These are phyloP conservation scores for Palythoa heliodiscus DNA, from an alignment of 92 coral and sea anemone species.

Conservation along the genomic window DNA sequence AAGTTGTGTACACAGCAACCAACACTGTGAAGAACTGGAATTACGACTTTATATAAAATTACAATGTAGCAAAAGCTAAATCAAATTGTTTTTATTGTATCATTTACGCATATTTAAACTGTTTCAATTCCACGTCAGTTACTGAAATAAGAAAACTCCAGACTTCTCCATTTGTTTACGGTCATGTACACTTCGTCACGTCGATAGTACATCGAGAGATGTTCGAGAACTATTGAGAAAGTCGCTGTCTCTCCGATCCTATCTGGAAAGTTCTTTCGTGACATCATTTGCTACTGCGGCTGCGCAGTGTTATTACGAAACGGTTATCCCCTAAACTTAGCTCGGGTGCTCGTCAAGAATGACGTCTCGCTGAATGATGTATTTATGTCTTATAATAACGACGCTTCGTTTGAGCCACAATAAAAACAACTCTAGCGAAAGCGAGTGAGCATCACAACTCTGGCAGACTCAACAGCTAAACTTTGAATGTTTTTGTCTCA, in stretches of 20 bases:
- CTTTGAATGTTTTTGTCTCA: background rate
- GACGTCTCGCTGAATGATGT: slow-evolving; percentile 6
- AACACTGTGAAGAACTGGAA: too few species aligned
- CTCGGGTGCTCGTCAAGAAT: background rate
- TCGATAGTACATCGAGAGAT: slow-evolving; percentile 25
- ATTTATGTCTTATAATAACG: background rate
- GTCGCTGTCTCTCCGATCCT: background rate
- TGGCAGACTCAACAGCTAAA: background rate
- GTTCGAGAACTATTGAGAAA: slow-evolving; percentile 19
- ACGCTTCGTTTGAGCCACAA: background rate
- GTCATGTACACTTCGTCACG: slow-evolving; percentile 7
- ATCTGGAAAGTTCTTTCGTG: slow-evolving; percentile 34
- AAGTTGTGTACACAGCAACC: too few species aligned
- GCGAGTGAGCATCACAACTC: background rate
- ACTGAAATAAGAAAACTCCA: slow-evolving; percentile 8
- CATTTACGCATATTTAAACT: background rate
- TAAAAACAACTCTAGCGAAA: slow-evolving; percentile 5
- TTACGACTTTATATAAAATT: too few species aligned
- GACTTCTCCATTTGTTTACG: background rate
- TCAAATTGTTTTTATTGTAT: background rate
- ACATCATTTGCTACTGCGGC: slow-evolving; percentile 28
- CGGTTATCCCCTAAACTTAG: background rate
- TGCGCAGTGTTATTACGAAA: slow-evolving; percentile 13
- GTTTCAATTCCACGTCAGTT: background rate
- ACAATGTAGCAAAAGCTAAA: too few species aligned